Evolutionary conservation across 2,113 vertebrate species (phyloP).

Genomic region (Esox niger): DNA sequence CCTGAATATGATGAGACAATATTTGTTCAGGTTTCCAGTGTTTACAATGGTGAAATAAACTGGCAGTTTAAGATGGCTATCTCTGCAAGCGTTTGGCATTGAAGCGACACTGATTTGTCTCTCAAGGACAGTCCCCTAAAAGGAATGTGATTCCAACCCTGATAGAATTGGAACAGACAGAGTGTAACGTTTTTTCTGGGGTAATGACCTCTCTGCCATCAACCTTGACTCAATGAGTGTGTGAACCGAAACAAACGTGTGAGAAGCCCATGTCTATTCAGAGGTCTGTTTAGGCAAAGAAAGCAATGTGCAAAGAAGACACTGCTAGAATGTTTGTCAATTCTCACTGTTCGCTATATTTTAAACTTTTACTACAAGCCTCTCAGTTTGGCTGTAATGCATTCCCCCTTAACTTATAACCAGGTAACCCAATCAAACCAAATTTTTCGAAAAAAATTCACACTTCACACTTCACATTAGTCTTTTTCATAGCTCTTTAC

Average conservation of each 20-base stretch:
- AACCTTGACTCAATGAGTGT: background rate
- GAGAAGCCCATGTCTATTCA: background rate
- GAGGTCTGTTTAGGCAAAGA: too few species aligned
- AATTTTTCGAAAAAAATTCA: too few species aligned
- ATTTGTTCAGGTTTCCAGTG: conserved; percentile 4
- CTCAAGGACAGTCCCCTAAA: background rate
- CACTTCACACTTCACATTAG: background rate
- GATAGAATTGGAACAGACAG: background rate
- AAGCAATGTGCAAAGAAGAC: background rate
- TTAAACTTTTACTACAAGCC: background rate
- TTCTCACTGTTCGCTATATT: background rate
- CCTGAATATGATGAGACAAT: background rate
- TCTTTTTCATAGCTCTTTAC: background rate
- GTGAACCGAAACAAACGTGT: background rate
- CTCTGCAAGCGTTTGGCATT: background rate
- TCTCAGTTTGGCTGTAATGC: background rate
- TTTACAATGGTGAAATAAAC: background rate
- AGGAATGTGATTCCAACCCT: background rate
- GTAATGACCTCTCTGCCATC: conserved; percentile 38
- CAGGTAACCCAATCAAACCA: background rate
- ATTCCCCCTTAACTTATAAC: background rate
- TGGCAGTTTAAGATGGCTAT: conserved; percentile 6
- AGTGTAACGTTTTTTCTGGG: conserved; percentile 1
- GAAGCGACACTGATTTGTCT: background rate
- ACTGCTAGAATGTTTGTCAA: background rate